Evolutionary conservation across 2,797 vertebrate genomes (phyloP).

Genomic region (Tinamus major): DNA sequence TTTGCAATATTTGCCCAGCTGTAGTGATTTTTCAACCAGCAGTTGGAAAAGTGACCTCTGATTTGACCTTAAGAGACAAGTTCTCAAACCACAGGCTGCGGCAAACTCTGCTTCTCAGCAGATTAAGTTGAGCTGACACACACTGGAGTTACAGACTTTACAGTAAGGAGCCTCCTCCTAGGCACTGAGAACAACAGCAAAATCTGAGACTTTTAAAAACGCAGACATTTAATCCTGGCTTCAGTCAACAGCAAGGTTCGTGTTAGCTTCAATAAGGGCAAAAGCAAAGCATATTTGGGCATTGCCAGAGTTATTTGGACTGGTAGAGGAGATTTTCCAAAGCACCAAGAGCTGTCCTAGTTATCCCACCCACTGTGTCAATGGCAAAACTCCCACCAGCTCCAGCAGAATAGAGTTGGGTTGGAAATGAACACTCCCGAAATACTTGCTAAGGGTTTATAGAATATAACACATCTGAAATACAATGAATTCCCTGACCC

Average conservation of each 20-base stretch:
- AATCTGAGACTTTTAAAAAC: neutral
- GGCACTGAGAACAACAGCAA: neutral
- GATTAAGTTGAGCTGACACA: neutral
- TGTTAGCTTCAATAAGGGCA: neutral
- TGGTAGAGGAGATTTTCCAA: neutral
- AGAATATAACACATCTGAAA: neutral
- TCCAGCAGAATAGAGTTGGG: neutral
- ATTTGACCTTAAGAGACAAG: constrained; percentile 20
- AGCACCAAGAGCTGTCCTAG: neutral
- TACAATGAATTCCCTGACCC: neutral
- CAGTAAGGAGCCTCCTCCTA: neutral
- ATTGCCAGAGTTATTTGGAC: neutral
- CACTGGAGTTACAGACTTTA: neutral
- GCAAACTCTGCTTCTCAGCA: neutral
- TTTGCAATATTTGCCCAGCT: constrained; percentile 69
- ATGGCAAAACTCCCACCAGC: neutral
- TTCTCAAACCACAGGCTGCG: neutral
- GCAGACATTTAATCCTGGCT: neutral
- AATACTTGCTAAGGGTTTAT: neutral
- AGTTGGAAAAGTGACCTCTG: constrained; percentile 38
- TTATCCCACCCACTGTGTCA: neutral
- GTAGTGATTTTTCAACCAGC: constrained; percentile 53
- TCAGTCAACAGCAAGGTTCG: neutral
- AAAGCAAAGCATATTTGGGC: neutral
- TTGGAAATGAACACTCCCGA: neutral